Base-by-base conservation (phyloP, 2,797 vertebrate genomes). In the Nannoperca australis region DNA sequence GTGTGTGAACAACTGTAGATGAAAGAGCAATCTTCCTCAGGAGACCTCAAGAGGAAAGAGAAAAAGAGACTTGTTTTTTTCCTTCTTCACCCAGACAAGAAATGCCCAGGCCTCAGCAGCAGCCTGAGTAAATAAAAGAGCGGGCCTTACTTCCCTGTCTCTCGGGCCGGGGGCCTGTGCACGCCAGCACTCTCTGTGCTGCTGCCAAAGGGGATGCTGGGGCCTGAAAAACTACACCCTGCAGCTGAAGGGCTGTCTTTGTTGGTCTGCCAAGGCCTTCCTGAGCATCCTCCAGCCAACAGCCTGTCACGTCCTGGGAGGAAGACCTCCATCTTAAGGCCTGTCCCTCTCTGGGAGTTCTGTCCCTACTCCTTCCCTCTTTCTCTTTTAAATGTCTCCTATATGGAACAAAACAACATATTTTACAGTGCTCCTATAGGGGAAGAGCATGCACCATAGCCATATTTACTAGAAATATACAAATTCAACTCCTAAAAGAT, bases 41-140 rank as follows among this genome's bases (percentile, higher is more conserved):
- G 94, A 93, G 94, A 94, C 86, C 78, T 64, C 63, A 82, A 89
- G 88, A 93, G 89, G 92, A 92, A 93, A 90, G 77, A 79, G 76
- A 92, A 82, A 91, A 87, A 90, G 86, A 90, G 88, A 88, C 88
- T 91, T 93, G 85, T 93, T 93, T 94, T 93, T 92, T 90, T 84
- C 91, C 90, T 96, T 94, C 95, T 97, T 96, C 96, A 97, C 95
- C 96, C 96, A 97, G 97, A 98, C 96, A 97, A 97, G 96, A 97
- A 95, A 97, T 98, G 96, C 96, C 96, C 96, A 95, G 96, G 97
- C 97, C 96, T 92, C 95, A 94, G 97, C 93, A 92, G 93, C 97
- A 96, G 97, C 98, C 97, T 97, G 97, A 97, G 97, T 98, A 98
- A 99, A 99, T 99, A 99, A 97, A 98, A 98, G 96, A 96, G 94